Evolutionary conservation across 2,797 vertebrate species (phyloP).

Genomic region (Leptatherina wallacei): DNA sequence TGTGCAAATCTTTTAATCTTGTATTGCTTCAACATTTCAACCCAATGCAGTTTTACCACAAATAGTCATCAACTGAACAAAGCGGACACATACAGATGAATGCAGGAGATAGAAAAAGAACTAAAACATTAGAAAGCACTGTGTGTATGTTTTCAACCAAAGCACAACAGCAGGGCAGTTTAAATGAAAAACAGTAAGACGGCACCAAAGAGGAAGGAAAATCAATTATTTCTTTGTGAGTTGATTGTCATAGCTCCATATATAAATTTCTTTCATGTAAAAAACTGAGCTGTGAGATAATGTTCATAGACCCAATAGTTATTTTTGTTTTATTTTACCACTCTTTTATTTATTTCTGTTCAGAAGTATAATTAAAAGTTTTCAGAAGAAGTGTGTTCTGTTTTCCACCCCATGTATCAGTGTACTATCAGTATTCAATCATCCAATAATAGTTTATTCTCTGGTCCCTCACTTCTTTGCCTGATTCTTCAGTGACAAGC

Average conservation of each 20-base stretch:
- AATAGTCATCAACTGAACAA: neutral
- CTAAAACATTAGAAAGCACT: neutral
- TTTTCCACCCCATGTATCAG: neutral
- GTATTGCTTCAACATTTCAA: neutral
- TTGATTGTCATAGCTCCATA: neutral
- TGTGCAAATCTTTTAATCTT: constrained; percentile 25
- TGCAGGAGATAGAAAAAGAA: neutral
- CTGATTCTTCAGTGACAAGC: neutral
- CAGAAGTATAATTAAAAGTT: no score
- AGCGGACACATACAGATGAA: neutral
- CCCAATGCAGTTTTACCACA: neutral
- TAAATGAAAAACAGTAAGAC: neutral
- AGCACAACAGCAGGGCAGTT: constrained; percentile 2
- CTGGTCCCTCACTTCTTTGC: neutral
- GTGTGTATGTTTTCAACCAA: neutral
- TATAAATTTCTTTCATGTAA: neutral
- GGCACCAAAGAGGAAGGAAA: neutral
- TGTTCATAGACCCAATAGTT: no score
- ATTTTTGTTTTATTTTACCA: no score
- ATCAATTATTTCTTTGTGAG: neutral
- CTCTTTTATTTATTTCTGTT: no score
- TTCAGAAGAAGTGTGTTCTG: neutral
- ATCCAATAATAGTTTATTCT: neutral
- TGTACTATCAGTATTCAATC: neutral
- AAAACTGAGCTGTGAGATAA: no score